These are phyloP conservation scores for Papilio helenus DNA, from an alignment of 1,140 invertebrate species.

Conservation along the genomic window DNA sequence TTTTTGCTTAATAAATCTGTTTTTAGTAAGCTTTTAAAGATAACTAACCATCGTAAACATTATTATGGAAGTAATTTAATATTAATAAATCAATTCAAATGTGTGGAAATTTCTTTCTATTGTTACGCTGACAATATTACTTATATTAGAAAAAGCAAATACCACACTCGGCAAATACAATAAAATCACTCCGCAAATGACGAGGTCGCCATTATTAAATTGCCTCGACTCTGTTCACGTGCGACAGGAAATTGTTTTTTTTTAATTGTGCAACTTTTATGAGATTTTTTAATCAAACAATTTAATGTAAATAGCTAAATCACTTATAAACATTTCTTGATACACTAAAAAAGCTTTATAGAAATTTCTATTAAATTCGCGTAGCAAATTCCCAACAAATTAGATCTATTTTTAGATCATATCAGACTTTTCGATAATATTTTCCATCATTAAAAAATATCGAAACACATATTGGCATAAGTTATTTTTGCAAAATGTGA, in stretches of 20 bases:
- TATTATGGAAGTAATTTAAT: neutral
- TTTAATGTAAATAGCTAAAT: neutral
- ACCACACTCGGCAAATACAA: neutral
- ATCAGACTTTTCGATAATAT: no score
- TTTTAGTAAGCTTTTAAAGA: neutral
- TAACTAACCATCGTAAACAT: neutral
- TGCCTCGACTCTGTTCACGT: neutral
- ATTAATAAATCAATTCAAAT: neutral
- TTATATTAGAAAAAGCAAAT: neutral
- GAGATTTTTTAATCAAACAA: neutral
- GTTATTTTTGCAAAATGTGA: no score
- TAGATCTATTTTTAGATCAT: no score
- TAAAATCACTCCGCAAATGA: neutral
- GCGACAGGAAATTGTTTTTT: slow-evolving; percentile 4
- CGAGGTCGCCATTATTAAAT: slow-evolving; percentile 4
- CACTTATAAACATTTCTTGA: no score
- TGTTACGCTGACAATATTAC: neutral
- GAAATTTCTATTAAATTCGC: no score
- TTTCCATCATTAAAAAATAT: no score
- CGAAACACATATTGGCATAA: no score
- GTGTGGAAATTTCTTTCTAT: neutral
- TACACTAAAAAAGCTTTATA: no score
- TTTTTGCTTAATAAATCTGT: neutral
- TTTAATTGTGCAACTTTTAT: neutral
- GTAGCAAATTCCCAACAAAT: no score